Conservation (phyloP, 2,113 vertebrate species). For the Charadrius vociferus region DNA sequence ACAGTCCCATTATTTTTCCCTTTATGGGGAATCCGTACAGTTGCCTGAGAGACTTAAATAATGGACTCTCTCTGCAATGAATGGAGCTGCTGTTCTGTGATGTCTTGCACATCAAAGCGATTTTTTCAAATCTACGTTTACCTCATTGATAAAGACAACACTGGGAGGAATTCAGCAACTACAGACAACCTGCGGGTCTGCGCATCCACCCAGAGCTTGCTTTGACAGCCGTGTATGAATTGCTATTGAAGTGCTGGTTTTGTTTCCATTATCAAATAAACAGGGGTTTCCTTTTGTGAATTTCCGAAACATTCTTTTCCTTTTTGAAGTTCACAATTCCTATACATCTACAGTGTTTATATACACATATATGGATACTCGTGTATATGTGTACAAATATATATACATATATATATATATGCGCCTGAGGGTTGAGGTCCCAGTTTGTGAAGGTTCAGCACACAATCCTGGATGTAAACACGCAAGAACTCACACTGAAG, state of each 20-base stretch:
- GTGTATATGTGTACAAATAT: rapidly evolving
- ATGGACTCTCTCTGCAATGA: conserved; percentile 12
- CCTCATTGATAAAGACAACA: conserved; percentile 48
- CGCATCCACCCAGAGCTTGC: neutral
- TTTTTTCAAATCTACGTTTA: conserved; percentile 38
- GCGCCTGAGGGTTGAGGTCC: neutral
- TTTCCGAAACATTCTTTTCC: neutral
- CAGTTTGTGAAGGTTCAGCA: neutral
- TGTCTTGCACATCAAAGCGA: conserved; percentile 41
- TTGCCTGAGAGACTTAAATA: conserved; percentile 40
- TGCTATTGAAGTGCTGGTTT: neutral
- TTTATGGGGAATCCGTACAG: neutral
- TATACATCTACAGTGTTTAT: neutral
- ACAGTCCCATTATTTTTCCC: neutral
- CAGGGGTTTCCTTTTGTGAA: neutral
- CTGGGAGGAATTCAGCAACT: conserved; percentile 8
- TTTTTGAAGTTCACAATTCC: neutral
- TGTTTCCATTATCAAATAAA: neutral
- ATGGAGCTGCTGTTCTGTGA: conserved; percentile 29
- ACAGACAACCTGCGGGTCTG: neutral
- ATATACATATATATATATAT: neutral
- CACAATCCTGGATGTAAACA: neutral
- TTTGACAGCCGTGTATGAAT: neutral
- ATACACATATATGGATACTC: neutral
- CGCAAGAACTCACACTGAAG: neutral